Evolutionary conservation across 2,888 invertebrate genomes (phyloP), one percentile per base, ranked within the genome.

Genomic region (Taphrorychus bicolor): DNA sequence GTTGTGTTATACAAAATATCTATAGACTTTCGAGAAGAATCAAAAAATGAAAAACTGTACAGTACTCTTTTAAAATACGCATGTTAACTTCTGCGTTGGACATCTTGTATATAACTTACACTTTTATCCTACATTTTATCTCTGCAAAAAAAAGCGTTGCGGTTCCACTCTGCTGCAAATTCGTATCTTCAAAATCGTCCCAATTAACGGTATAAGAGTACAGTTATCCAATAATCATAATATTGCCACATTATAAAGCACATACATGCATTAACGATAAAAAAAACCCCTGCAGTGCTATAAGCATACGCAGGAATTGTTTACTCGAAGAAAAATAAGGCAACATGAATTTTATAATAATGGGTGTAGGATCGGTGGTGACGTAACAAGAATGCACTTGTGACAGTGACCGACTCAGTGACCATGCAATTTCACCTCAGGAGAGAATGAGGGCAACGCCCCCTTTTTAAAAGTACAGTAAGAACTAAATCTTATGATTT

Each of bases 211-310:
- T 32, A 32, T n/a, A n/a, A n/a, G n/a, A 1, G 32, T 57, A 63
- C 62, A 63, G 62, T 63, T 63, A 63, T 63, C 21, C 62, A n/a
- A n/a, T n/a, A n/a, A n/a, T n/a, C 54, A 48, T 63, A 63, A 63
- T 63, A 63, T 48, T 62, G 40, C 42, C 49, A 14, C 49, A 56
- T 59, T 60, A 52, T 52, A 19, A 49, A 24, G 18, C 1, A 5
- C 32, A 5, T 48, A n/a, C n/a, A n/a, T n/a, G n/a, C n/a, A n/a
- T n/a, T n/a, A 24, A 22, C 23, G 58, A 48, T 49, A 59, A 59
- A 48, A 32, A n/a, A n/a, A n/a, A 1, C 24, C 5, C 23, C 2
- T 45, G 48, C 9, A 32, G 3, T 32, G 32, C n/a, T n/a, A n/a
- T 32, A 32, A 9, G 5, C 5, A 24, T 48, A 21, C 16, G 22